phyloP scores from a whole-genome alignment of 2,113 vertebrate species.

The Myrmophylax atrothorax region DNA sequence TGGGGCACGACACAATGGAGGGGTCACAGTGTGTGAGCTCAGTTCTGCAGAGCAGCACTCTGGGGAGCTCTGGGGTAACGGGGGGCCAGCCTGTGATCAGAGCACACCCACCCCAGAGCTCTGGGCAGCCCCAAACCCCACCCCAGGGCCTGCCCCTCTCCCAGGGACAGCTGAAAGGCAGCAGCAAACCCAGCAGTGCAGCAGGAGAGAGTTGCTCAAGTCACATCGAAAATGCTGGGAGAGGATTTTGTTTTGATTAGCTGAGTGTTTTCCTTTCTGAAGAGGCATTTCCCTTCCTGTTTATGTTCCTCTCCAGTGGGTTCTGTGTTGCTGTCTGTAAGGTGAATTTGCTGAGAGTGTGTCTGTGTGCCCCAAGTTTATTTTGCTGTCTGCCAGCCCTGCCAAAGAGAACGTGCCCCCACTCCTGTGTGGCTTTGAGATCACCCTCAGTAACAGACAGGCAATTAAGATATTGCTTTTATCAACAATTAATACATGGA shows the following conservation, averaged over 20 bases:
- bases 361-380: background rate
- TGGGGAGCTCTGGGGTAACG: conserved; percentile 37
- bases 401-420: background rate
- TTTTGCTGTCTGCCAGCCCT: background rate
- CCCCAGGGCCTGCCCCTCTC: background rate
- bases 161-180: background rate
- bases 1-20: conserved; percentile 17
- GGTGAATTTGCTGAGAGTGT: conserved; percentile 18
- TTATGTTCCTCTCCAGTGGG: background rate
- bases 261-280: background rate
- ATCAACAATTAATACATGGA: background rate
- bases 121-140: background rate
- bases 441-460: background rate
- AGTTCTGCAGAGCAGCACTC: conserved; percentile 7
- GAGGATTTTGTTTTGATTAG: background rate
- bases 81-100: background rate
- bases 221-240: background rate
- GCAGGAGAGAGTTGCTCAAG: background rate
- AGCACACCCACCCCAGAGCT: too few relatives aligned
- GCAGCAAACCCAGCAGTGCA: background rate
- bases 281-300: conserved; percentile 4
- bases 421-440: background rate
- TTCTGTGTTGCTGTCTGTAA: background rate
- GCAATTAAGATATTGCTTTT: background rate
- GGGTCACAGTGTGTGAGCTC: background rate